Base-by-base conservation (phyloP, 2,888 invertebrate species). In the Cryptocheilus praepositus region DNA sequence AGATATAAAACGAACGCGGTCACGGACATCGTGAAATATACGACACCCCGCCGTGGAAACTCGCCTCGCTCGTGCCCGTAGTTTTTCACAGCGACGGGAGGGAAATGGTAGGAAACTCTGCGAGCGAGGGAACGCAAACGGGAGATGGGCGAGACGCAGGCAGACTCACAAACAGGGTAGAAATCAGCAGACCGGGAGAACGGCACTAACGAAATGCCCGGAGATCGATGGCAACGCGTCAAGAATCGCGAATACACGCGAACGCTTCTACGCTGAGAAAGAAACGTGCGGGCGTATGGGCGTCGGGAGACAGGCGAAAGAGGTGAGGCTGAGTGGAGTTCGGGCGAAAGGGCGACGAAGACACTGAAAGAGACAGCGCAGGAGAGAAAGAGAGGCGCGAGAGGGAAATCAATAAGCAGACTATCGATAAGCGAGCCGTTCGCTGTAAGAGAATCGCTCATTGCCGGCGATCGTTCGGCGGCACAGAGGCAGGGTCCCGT, bases 321-420 rank as follows among this genome's bases (percentile, higher is more conserved):
- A 16, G 16, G 2, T 4, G 49, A 49, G 49, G 49, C 49, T 18
- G 18, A 49, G 18, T 16, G 49, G 49, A 49, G 36, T 36, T 36
- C 16, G 49, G 49, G 7, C 3, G 43, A 5, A 28, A 28, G 18
- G 8, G 53, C 13, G n/a, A 22, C 18, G 45, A 53, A 56, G 61
- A 64, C 65, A 61, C 51, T 11, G 60, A 61, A 36, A 59, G 58
- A 58, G 52, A 45, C 0, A 19, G 44, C 44, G 18, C 59, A 61
- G 64, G 28, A 43, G 19, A 49, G 56, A 57, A 49, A 70, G 49
- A 62, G 49, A 8, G 36, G 25, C 7, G 62, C 51, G 13, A 71
- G n/a, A 76, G 70, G 56, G 72, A 77, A 77, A 77, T 77, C 77
- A 77, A 77, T 77, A 77, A 77, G 67, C 63, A 54, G 67, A 63